These are phyloP conservation scores for Lepidochrysops patricia DNA, from an alignment of 2,888 invertebrate genomes.

Conservation along the genomic window DNA sequence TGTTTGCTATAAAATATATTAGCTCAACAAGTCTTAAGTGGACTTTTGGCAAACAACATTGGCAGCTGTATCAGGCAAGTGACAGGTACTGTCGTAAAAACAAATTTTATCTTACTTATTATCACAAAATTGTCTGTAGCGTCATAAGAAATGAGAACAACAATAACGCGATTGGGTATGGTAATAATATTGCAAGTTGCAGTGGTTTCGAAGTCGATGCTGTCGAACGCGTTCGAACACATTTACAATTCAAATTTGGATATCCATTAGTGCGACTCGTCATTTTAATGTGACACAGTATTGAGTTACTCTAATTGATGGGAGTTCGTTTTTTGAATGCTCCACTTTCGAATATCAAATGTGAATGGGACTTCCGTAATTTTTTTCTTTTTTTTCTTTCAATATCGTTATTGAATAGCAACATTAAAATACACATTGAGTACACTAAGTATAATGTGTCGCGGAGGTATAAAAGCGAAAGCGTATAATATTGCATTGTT, in stretches of 20 bases:
- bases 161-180: background rate
- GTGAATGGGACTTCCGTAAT: constrained; percentile 43
- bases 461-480: constrained; percentile 6
- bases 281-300: constrained; percentile 73
- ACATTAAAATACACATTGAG: constrained; percentile 13
- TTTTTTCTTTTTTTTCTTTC: constrained; percentile 30
- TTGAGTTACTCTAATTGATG: constrained; percentile 74
- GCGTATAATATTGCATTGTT: constrained; percentile 4
- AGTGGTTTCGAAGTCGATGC: constrained; percentile 36
- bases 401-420: constrained; percentile 23
- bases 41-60: background rate
- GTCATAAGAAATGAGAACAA: too few species aligned
- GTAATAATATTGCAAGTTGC: constrained; percentile 22
- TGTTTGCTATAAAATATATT: background rate
- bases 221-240: constrained; percentile 53
- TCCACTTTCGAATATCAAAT: constrained; percentile 49
- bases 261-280: constrained; percentile 71
- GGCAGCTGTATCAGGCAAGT: background rate
- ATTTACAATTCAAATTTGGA: constrained; percentile 72
- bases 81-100: background rate
- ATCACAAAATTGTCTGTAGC: too few species aligned
- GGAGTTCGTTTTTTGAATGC: constrained; percentile 43
- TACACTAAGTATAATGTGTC: constrained; percentile 11
- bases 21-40: background rate
- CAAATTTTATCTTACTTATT: background rate